Evolutionary conservation across 2,113 vertebrate genomes (phyloP), one percentile per base, ranked within the genome.

Genomic region (Morone saxatilis): DNA sequence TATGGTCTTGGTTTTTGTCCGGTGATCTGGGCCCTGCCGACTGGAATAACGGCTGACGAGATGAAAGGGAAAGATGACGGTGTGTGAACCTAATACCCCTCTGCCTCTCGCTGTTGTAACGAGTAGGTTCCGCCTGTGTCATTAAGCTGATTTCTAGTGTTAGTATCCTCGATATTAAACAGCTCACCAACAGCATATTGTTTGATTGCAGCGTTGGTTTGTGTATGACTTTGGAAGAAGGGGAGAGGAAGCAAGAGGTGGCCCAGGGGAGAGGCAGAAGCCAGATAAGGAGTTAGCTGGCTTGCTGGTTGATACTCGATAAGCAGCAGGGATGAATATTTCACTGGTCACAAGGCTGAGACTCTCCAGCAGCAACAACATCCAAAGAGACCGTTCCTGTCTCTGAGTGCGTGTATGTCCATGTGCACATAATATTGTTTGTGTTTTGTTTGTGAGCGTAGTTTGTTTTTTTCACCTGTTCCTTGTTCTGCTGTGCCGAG

Each of bases 241-340:
- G 59, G 45, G 63, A 78, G 59, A 76, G 83, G 86, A 83, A 85
- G 77, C 45, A 1, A 41, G 25, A 79, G 20, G 17, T 20, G 31
- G 41, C 54, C 47, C 2, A 6, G 25, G 59, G 69, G 72, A 74
- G 69, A 36, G 45, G 1, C 22, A 38, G 74, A 25, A 25, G 73
- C 61, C 83, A 53, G 78, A 82, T 59, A 59, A 75, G 82, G 80
- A 71, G 74, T 70, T 72, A 60, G 70, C 80, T 68, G 73, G 71
- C 75, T 82, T 71, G 76, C 54, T 57, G 66, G 48, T 48, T 89
- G 93, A 91, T 68, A 93, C 84, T 80, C 86, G 93, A 94, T 92
- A 91, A 80, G 90, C 76, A 77, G 76, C 48, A 43, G 72, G 82
- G 62, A 94, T 93, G 56, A 94, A 94, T 94, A 90, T 94, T 94